Evolutionary conservation across 2,797 vertebrate species (phyloP).

Genomic region (Rhinella marina): DNA sequence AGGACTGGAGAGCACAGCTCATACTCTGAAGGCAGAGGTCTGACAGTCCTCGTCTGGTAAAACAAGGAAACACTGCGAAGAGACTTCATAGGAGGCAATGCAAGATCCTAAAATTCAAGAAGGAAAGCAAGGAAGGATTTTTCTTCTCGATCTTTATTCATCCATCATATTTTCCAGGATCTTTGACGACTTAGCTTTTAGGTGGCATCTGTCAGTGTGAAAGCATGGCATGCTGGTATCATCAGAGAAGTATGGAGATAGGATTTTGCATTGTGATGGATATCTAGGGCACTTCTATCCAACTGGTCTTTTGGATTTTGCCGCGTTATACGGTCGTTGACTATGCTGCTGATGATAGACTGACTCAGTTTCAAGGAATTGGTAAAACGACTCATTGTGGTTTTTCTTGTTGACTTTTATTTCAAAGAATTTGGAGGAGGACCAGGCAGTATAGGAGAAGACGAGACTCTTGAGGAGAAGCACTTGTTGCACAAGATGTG

Average conservation of each 20-base stretch:
- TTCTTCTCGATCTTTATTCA: not conserved
- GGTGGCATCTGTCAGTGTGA: not conserved
- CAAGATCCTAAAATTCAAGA: not conserved
- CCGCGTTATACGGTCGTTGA: constrained; percentile 25
- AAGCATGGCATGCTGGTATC: not conserved
- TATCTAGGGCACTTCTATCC: not conserved
- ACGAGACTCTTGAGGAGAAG: constrained; percentile 2
- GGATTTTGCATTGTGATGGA: constrained; percentile 13
- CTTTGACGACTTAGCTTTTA: not conserved
- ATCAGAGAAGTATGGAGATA: not conserved
- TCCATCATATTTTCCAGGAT: not conserved
- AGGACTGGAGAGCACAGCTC: constrained; percentile 65
- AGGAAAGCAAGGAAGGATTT: not conserved
- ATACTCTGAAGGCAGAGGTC: constrained; percentile 58
- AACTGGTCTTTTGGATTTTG: constrained; percentile 1
- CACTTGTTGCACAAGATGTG: constrained; percentile 29
- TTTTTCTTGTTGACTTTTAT: constrained; percentile 71
- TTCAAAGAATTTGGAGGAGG: constrained; percentile 68
- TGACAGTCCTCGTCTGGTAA: constrained; percentile 52
- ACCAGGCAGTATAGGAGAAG: constrained; percentile 60
- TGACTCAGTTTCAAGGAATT: constrained; percentile 79
- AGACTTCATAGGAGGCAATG: not conserved
- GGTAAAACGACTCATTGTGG: constrained; percentile 75
- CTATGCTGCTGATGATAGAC: constrained; percentile 74
- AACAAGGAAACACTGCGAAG: not conserved